Conservation (phyloP, 2,888 invertebrate species). For the Synergus japonicus region DNA sequence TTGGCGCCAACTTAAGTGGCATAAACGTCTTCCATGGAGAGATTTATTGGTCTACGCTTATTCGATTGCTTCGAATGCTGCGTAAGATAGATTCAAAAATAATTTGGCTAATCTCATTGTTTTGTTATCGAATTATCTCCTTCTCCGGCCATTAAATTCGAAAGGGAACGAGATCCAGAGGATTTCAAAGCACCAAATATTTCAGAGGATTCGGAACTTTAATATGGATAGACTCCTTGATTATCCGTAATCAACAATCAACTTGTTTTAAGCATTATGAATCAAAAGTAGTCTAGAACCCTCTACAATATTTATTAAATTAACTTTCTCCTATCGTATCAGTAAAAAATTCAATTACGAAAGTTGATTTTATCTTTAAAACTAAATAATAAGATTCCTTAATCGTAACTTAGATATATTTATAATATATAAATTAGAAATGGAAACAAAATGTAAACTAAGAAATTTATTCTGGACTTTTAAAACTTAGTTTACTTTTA, state of each 20-base stretch:
- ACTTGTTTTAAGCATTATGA: not conserved
- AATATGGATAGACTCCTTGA: not conserved
- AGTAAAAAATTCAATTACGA: too few species aligned
- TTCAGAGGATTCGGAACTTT: not conserved
- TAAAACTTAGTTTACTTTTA: not conserved
- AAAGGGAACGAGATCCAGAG: not conserved
- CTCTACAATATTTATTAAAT: too few species aligned
- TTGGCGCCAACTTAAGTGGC: constrained; percentile 56
- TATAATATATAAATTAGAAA: not conserved
- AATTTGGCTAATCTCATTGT: constrained; percentile 50
- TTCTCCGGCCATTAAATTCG: constrained; percentile 35
- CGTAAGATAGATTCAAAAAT: constrained; percentile 47
- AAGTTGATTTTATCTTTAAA: too few species aligned
- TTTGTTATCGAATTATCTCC: constrained; percentile 48
- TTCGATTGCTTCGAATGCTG: constrained; percentile 50
- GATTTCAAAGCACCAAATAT: not conserved
- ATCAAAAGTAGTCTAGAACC: too few species aligned
- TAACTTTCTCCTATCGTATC: too few species aligned
- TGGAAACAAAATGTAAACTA: not conserved
- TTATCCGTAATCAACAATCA: not conserved
- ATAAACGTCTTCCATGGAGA: constrained; percentile 54
- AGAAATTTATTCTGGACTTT: not conserved
- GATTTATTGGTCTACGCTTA: constrained; percentile 52
- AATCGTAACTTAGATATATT: not conserved
- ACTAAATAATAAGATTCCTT: not conserved